phyloP scores from a whole-genome alignment of 2,113 vertebrate genomes.

The Amphiprion ocellaris region DNA sequence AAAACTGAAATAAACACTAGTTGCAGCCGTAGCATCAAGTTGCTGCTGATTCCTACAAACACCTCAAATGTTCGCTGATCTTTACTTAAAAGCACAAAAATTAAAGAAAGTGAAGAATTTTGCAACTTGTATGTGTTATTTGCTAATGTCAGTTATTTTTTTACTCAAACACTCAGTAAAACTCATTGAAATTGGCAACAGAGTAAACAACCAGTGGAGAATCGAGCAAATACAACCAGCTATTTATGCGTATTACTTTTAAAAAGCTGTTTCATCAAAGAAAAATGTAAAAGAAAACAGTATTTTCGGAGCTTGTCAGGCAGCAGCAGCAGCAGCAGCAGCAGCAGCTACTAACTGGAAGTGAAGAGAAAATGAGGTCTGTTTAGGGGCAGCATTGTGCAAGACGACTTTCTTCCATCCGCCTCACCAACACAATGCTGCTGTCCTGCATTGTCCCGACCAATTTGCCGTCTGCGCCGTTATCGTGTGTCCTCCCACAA shows the following conservation, averaged over 20 bases:
- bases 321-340: background rate
- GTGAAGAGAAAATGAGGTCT: constrained; percentile 53
- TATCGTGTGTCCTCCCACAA: constrained; percentile 29
- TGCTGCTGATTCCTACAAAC: too few species aligned
- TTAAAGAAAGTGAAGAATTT: too few species aligned
- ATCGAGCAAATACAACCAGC: background rate
- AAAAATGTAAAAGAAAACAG: background rate
- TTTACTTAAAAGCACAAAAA: too few species aligned
- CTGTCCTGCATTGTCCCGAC: constrained; percentile 49
- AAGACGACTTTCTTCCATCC: constrained; percentile 21
- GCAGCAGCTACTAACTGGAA: background rate
- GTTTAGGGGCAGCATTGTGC: constrained; percentile 15
- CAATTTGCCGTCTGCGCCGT: constrained; percentile 14
- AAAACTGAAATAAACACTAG: too few species aligned
- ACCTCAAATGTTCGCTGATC: too few species aligned
- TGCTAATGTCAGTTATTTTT: too few species aligned
- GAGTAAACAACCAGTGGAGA: too few species aligned
- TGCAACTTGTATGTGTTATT: too few species aligned
- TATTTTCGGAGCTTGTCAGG: background rate
- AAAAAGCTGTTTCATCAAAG: too few species aligned
- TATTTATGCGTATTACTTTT: background rate
- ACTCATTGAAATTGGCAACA: too few species aligned
- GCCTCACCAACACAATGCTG: constrained; percentile 48
- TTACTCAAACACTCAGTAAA: too few species aligned
- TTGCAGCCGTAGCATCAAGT: too few species aligned